These are phyloP conservation scores for Pinna nobilis DNA, from an alignment of 1,140 invertebrate genomes.

Conservation along the genomic window DNA sequence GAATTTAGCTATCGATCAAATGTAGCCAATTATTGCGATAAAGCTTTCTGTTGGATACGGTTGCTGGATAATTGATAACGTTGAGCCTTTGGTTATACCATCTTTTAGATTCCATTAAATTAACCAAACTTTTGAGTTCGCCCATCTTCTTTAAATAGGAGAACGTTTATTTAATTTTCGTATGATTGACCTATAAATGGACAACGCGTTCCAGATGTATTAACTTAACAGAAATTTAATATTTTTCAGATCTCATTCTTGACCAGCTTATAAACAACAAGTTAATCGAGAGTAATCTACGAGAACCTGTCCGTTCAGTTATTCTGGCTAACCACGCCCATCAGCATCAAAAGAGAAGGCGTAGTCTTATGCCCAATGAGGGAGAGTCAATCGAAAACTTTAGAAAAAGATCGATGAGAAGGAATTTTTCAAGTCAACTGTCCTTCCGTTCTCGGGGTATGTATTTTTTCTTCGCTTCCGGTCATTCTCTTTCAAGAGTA, in stretches of 20 bases:
- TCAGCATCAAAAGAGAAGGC: constrained; percentile 63
- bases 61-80: too few relatives aligned
- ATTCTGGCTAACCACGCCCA: constrained; percentile 60
- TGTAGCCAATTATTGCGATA: too few relatives aligned
- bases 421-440: constrained; percentile 54
- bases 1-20: too few relatives aligned
- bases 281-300: constrained; percentile 54
- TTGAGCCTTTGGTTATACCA: too few relatives aligned
- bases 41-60: too few relatives aligned
- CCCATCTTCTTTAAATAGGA: too few relatives aligned
- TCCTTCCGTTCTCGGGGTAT: constrained; percentile 2
- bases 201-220: too few relatives aligned
- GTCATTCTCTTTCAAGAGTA: background rate
- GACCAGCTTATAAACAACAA: constrained; percentile 64
- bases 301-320: constrained; percentile 52
- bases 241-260: constrained; percentile 60
- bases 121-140: too few relatives aligned
- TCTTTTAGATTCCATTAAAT: too few relatives aligned
- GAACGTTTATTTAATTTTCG: too few relatives aligned
- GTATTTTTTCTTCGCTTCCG: background rate
- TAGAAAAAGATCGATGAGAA: constrained; percentile 55
- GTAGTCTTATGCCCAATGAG: constrained; percentile 41
- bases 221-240: background rate
- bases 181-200: too few relatives aligned
- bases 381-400: constrained; percentile 38